Evolutionary conservation across 1,140 invertebrate species (phyloP).

Genomic region (Drosophila repletoides): DNA sequence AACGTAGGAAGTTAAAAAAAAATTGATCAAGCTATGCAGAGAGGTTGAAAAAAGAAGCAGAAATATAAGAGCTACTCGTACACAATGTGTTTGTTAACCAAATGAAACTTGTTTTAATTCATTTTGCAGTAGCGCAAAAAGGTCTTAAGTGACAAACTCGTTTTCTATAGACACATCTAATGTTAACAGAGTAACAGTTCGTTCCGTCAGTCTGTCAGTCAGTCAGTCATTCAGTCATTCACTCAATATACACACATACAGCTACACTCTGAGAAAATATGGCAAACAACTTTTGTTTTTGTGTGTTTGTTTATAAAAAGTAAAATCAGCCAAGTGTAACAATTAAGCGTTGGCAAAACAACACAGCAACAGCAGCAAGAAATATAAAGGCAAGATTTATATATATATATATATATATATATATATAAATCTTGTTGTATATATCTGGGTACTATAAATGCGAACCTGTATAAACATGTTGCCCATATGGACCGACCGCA

Average conservation of each 20-base stretch:
- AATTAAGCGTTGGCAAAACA: slow-evolving; percentile 73
- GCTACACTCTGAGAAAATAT: slow-evolving; percentile 57
- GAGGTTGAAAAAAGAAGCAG: slow-evolving; percentile 33
- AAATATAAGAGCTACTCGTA: slow-evolving; percentile 27
- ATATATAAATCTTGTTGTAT: background rate
- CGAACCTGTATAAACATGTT: slow-evolving; percentile 49
- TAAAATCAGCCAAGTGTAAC: slow-evolving; percentile 80
- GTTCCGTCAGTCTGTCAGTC: slow-evolving; percentile 17
- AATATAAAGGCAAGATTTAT: no score
- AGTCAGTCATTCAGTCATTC: slow-evolving; percentile 22
- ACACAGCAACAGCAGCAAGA: slow-evolving; percentile 35
- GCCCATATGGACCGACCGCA: slow-evolving; percentile 69
- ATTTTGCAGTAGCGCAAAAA: slow-evolving; percentile 72
- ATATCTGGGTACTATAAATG: background rate
- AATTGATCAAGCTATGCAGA: slow-evolving; percentile 14
- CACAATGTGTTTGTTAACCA: slow-evolving; percentile 32
- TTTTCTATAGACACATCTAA: slow-evolving; percentile 58
- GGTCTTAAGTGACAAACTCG: slow-evolving; percentile 76
- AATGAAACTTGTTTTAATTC: slow-evolving; percentile 70
- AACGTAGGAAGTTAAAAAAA: slow-evolving; percentile 48
- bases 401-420: slow-evolving; percentile 14
- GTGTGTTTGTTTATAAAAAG: slow-evolving; percentile 73
- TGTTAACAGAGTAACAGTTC: slow-evolving; percentile 32
- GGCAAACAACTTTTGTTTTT: slow-evolving; percentile 76
- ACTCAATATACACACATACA: slow-evolving; percentile 11